Evolutionary conservation across 2,113 vertebrate species (phyloP).

Genomic region (Panthera leo): DNA sequence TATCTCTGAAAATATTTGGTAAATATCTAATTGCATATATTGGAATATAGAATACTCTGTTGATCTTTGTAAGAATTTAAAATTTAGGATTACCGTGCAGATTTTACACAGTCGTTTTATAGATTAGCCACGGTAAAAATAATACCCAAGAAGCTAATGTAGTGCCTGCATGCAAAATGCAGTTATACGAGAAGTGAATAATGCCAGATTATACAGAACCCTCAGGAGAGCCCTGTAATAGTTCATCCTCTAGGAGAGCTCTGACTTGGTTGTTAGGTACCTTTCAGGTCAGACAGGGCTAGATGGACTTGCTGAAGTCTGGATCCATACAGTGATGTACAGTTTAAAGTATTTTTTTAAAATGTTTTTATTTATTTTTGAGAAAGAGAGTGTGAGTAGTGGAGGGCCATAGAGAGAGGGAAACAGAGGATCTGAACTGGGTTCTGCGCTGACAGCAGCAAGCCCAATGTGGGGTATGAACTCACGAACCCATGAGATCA

Average conservation of each 20-base stretch:
- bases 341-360: neutral
- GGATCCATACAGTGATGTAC: neutral
- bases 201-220: neutral
- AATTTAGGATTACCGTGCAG: neutral
- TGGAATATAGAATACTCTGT: neutral
- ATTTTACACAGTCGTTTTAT: neutral
- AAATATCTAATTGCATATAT: neutral
- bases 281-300: neutral
- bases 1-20: conserved; percentile 20
- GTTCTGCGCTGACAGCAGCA: too few relatives aligned
- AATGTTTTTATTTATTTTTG: too few relatives aligned
- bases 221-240: neutral
- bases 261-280: neutral
- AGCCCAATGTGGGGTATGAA: too few relatives aligned
- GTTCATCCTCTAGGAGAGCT: neutral
- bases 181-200: neutral
- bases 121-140: neutral
- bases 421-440: too few relatives aligned
- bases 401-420: too few relatives aligned
- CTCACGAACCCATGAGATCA: too few relatives aligned
- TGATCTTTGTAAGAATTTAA: neutral
- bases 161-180: neutral
- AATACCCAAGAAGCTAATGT: neutral
- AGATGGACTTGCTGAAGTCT: neutral
- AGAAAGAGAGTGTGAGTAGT: too few relatives aligned